Conservation (phyloP, 1,140 invertebrate species). For the Leguminivora glycinivorella region DNA sequence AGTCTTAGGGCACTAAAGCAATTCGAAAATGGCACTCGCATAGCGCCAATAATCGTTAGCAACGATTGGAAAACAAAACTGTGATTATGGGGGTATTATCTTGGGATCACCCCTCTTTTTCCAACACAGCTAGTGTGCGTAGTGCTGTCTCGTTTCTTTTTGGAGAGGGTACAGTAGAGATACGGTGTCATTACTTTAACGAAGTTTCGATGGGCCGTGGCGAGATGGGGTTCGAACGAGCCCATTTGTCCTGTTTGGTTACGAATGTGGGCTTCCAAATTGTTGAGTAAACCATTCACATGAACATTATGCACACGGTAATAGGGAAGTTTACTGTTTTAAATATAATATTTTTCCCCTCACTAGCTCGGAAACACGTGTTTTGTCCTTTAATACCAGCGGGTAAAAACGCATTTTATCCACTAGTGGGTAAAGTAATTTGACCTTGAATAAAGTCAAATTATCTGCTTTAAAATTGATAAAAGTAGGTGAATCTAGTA, state of each 20-base stretch:
- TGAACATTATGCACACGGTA: not conserved
- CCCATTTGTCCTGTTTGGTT: conserved; percentile 31
- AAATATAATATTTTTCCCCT: too few relatives aligned
- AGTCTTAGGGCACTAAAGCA: conserved; percentile 70
- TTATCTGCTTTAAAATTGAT: too few relatives aligned
- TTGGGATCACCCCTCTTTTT: conserved; percentile 47
- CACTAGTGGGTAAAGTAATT: too few relatives aligned
- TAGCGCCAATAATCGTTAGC: conserved; percentile 80
- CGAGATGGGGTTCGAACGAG: conserved; percentile 48
- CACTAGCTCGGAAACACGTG: too few relatives aligned
- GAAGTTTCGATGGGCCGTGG: conserved; percentile 72
- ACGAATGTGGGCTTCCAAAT: conserved; percentile 23
- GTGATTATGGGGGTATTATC: conserved; percentile 78
- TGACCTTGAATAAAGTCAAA: too few relatives aligned
- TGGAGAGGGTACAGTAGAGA: conserved; percentile 58
- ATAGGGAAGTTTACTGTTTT: too few relatives aligned
- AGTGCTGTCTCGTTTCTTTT: conserved; percentile 50
- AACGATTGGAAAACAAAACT: conserved; percentile 81
- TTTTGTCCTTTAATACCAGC: too few relatives aligned
- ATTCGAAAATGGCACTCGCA: conserved; percentile 76
- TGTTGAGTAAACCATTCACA: not conserved
- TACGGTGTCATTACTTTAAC: conserved; percentile 76
- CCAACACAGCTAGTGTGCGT: conserved; percentile 36
- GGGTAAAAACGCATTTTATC: too few relatives aligned
- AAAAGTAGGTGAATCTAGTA: too few relatives aligned